Evolutionary conservation across 2,888 invertebrate species (phyloP), one percentile per base, ranked within the genome.

Genomic region (Dione vanillae): DNA sequence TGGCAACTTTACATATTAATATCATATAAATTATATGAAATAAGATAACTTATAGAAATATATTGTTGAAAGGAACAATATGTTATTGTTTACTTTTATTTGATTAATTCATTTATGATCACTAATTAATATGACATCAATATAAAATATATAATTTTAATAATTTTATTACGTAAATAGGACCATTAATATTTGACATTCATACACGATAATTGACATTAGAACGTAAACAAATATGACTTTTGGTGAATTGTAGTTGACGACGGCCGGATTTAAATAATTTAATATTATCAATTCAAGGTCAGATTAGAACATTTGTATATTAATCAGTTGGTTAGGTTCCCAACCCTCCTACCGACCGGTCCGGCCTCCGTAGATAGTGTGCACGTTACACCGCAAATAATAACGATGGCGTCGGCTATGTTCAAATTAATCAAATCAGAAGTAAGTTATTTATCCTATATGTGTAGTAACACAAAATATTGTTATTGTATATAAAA

Each of bases 261-360:
- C 82, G 82, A 82, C 82, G 76, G 78, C 77, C 78, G 80, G 80
- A 82, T 76, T 76, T 73, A 72, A 82, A 82, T 84, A 83, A 79
- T 84, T 87, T 84, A 82, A 79, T 83, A 86, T 91, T 91, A 92
- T 92, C 90, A 88, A 86, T 86, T 87, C 89, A 92, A 92, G 92
- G 92, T 89, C 88, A 87, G 82, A 82, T 75, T 71, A 67, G 66
- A 47, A 84, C 83, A 85, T 84, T 87, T 84, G 84, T 88, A 88
- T 87, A 90, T 83, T 87, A 90, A 90, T 91, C 90, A 90, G 89
- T 90, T 78, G 83, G 85, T 82, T 83, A 71, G 65, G 37, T 40
- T 11, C 78, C 79, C 79, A 82, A 83, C 82, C 43, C 51, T 54
- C 43, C 41, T 49, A 58, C 41, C 43, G 49, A 64, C 37, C 37